These are phyloP conservation scores for Isurus oxyrinchus DNA, from an alignment of 2,113 vertebrate genomes.

Conservation along the genomic window DNA sequence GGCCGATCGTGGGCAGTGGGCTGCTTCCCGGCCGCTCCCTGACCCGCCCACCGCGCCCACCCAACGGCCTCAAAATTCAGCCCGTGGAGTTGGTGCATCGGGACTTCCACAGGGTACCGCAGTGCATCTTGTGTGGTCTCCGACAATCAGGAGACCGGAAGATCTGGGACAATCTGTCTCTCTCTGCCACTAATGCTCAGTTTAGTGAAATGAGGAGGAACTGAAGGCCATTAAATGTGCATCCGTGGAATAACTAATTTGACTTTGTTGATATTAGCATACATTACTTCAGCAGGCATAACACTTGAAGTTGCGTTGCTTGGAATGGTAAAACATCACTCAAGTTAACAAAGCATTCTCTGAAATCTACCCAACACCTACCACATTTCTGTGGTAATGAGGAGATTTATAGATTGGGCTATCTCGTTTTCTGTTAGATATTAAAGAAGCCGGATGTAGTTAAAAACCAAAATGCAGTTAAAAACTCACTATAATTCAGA, in stretches of 20 bases:
- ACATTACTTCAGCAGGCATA: neutral
- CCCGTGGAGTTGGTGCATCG: no score
- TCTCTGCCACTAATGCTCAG: neutral
- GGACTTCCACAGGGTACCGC: no score
- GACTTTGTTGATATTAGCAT: neutral
- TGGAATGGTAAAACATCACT: neutral
- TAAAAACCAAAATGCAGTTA: neutral
- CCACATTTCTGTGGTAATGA: neutral
- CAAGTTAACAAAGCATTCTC: neutral
- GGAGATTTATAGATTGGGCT: neutral
- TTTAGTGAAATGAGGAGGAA: neutral
- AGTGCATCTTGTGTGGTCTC: no score
- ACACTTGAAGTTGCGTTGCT: neutral
- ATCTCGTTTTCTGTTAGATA: neutral
- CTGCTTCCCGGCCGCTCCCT: no score
- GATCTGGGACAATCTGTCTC: neutral
- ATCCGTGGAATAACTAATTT: neutral
- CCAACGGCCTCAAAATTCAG: no score
- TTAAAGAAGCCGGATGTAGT: neutral
- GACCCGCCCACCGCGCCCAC: no score
- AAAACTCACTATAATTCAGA: neutral
- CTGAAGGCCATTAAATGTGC: neutral
- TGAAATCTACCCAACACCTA: neutral
- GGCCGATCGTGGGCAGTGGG: no score
- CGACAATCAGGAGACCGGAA: no score